Evolutionary conservation across 2,797 vertebrate genomes (phyloP), one percentile per base, ranked within the genome.

Genomic region (Gouania willdenowi): DNA sequence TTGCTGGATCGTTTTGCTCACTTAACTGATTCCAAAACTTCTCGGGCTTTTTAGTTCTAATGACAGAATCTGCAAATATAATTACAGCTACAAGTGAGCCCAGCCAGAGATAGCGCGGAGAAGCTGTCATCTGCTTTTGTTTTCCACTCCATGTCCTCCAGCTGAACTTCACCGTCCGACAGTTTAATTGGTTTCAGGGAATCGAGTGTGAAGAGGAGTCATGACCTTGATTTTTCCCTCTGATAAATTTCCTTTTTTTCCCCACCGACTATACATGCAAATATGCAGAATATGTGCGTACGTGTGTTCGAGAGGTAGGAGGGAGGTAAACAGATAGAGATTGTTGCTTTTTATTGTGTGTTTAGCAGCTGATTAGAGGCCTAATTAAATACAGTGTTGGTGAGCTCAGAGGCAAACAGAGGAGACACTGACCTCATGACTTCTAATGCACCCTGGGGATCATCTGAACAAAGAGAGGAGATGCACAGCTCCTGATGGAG

Each of bases 181-280:
- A 78, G 68, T 85, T 87, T 89, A 89, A 90, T 89, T 90, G 85
- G 76, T 87, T 88, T 87, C 79, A 81, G 76, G 72, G 82, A 86
- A 76, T 83, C 64, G 48, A 70, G 73, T 79, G 77, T 83, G 78
- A 86, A 78, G 75, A 80, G 65, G 63, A 87, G 82, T 83, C 85
- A 84, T 73, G 85, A 88, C 87, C 87, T 88, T 88, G 82, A 87
- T 89, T 86, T 78, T 86, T 83, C 64, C 71, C 64, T 50, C 71
- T 50, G 84, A 87, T 86, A 88, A 79, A 66, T 75, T 71, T 52
- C 73, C 66, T 68, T 67, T 62, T 64, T 64, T 67, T 70, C 68
- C 53, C 49, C 10, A 65, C 66, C 57, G 67, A 67, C 75, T 68
- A 71, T 73, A 74, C 81, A 87, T 87, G 84, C 84, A 86, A 87